Evolutionary conservation across 1,140 invertebrate genomes (phyloP).

Genomic region (Rhynchophorus ferrugineus): DNA sequence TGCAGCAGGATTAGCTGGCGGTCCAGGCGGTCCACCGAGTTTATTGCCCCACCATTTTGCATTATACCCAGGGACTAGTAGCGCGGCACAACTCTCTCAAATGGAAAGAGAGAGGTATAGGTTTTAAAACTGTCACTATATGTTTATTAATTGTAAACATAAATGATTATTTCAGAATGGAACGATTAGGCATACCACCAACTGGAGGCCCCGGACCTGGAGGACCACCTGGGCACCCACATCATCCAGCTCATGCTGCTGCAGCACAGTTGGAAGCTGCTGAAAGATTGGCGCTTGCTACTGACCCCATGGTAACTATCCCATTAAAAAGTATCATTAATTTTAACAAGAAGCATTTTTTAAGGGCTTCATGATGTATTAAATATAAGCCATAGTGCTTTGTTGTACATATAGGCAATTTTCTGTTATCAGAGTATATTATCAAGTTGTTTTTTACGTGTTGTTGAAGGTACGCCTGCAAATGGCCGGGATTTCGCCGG

Average conservation of each 20-base stretch:
- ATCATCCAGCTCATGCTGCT: conserved; percentile 37
- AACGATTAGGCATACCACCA: conserved; percentile 65
- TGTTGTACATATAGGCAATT: too few species aligned
- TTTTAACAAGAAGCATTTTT: too few species aligned
- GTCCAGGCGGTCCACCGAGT: conserved; percentile 32
- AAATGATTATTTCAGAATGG: conserved; percentile 43
- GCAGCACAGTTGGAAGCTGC: conserved; percentile 44
- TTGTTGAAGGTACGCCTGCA: conserved; percentile 60
- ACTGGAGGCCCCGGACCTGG: conserved; percentile 46
- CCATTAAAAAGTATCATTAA: conserved; percentile 30
- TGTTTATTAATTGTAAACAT: neutral
- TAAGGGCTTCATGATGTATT: too few species aligned
- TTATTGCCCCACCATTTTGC: conserved; percentile 38
- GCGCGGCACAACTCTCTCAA: conserved; percentile 59
- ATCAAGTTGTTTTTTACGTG: conserved; percentile 22
- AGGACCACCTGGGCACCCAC: conserved; percentile 33
- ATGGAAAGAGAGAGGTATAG: conserved; percentile 74
- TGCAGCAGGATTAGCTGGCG: conserved; percentile 36
- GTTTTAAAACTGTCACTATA: neutral
- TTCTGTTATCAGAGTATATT: too few species aligned
- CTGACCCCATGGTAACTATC: conserved; percentile 59
- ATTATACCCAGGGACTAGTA: conserved; percentile 46
- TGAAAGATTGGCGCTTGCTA: conserved; percentile 61
- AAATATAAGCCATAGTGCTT: too few species aligned
- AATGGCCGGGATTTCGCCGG: conserved; percentile 76